phyloP scores from a whole-genome alignment of 1,140 invertebrate species.

The Lordiphosa collinella region DNA sequence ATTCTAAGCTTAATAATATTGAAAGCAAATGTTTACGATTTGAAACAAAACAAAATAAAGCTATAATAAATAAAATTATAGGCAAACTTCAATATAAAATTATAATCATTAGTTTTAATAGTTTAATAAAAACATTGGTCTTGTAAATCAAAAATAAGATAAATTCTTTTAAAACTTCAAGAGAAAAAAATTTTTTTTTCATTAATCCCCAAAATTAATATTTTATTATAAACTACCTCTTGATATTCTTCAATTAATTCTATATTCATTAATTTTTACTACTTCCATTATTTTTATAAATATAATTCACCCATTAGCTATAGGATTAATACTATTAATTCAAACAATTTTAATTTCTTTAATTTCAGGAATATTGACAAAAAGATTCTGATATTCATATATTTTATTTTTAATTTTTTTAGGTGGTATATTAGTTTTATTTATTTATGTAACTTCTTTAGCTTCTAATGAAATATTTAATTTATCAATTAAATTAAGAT shows the following conservation, averaged over 20 bases:
- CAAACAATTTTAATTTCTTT: conserved; percentile 79
- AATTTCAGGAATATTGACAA: conserved; percentile 37
- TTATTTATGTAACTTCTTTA: conserved; percentile 80
- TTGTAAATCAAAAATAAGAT: conserved; percentile 82
- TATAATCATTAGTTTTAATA: conserved; percentile 81
- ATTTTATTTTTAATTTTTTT: conserved; percentile 48
- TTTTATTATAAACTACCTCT: conserved; percentile 81
- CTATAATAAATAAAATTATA: conserved; percentile 77
- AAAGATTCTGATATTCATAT: conserved; percentile 46
- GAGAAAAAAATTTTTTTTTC: conserved; percentile 81
- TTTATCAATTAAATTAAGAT: conserved; percentile 57
- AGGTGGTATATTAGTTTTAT: conserved; percentile 31
- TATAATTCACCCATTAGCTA: conserved; percentile 80
- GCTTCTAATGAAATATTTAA: conserved; percentile 81
- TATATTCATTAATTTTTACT: conserved; percentile 64
- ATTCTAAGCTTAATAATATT: conserved; percentile 81
- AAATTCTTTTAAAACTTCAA: conserved; percentile 81
- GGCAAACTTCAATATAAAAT: conserved; percentile 73
- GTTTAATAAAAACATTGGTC: conserved; percentile 83
- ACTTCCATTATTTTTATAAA: conserved; percentile 70
- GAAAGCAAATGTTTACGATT: conserved; percentile 81
- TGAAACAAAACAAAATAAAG: conserved; percentile 79
- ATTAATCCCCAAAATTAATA: conserved; percentile 83
- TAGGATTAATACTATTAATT: conserved; percentile 80
- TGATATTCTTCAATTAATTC: conserved; percentile 80